Conservation (phyloP, 2,113 vertebrate species). For the Taxidea taxus region DNA sequence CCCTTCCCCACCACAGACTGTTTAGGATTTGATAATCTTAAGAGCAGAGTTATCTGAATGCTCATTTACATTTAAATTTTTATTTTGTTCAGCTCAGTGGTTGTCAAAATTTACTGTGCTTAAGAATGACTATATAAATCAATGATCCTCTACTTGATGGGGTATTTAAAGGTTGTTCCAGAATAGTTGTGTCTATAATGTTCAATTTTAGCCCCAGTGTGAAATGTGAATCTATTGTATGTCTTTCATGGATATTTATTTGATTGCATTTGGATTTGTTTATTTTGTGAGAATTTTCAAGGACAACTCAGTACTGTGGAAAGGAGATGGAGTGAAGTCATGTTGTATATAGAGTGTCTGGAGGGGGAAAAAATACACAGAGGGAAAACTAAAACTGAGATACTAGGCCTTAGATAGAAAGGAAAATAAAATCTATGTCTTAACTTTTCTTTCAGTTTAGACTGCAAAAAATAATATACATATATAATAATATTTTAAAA, state of each 20-base stretch:
- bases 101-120: constrained; percentile 23
- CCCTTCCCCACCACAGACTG: not conserved
- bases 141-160: not conserved
- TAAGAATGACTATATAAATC: constrained; percentile 30
- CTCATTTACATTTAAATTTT: constrained; percentile 44
- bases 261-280: constrained; percentile 23
- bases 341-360: not conserved
- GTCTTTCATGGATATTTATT: not conserved
- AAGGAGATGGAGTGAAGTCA: not conserved
- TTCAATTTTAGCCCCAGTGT: not conserved
- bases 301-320: not conserved
- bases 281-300: constrained; percentile 17
- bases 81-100: constrained; percentile 21
- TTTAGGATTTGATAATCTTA: constrained; percentile 25
- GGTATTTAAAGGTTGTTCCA: not conserved
- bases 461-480: not conserved
- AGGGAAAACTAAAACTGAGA: not conserved
- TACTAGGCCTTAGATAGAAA: not conserved
- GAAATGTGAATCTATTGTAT: not conserved
- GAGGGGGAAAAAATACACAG: not conserved
- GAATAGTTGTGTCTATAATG: not conserved
- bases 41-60: constrained; percentile 6
- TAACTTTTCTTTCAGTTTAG: not conserved
- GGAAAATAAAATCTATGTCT: not conserved
- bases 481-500: not conserved